Conservation (phyloP, 2,797 vertebrate species). For the Sylvilagus floridanus region DNA sequence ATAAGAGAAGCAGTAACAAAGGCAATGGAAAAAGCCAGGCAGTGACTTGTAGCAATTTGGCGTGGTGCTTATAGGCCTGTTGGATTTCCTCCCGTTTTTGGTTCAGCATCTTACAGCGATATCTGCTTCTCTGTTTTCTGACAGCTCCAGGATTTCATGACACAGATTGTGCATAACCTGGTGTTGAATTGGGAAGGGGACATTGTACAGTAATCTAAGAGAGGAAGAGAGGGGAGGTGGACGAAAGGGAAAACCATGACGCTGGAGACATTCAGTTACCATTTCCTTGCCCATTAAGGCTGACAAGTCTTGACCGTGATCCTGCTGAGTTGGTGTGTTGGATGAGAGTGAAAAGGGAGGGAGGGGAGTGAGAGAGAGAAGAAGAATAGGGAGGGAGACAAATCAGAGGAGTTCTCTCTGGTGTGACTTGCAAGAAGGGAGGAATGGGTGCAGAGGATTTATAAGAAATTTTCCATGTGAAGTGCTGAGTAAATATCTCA, state of each 20-base stretch:
- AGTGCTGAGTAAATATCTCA: background rate
- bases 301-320: background rate
- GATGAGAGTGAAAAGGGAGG: no score
- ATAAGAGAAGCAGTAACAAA: background rate
- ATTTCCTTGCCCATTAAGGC: background rate
- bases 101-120: background rate
- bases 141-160: background rate
- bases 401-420: background rate
- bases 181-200: background rate
- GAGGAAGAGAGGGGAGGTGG: background rate
- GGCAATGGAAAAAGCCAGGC: background rate
- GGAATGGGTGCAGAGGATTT: background rate
- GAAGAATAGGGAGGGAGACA: background rate
- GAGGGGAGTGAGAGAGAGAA: background rate
- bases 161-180: background rate
- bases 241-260: background rate
- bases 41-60: background rate
- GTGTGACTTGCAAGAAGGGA: background rate
- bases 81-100: background rate
- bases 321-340: background rate
- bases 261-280: background rate
- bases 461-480: background rate
- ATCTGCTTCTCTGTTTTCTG: background rate
- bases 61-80: accelerated
- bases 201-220: background rate